phyloP scores from a whole-genome alignment of 2,797 vertebrate species.

The Ambastaia sidthimunki region DNA sequence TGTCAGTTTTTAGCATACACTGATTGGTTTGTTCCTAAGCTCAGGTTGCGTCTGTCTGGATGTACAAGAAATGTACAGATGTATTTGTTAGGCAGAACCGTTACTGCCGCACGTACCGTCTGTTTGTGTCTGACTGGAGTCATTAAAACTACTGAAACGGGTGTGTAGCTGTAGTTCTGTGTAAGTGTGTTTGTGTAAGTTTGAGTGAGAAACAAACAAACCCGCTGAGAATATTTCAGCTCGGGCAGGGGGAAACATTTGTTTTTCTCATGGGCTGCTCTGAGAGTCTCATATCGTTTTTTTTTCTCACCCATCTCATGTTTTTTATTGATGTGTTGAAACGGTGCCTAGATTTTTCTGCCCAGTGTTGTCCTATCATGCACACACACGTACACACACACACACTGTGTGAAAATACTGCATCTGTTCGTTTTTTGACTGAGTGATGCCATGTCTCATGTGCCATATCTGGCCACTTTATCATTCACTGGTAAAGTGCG shows the following conservation, averaged over 20 bases:
- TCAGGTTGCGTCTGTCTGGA: constrained; percentile 11
- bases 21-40: constrained; percentile 4
- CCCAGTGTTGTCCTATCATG: constrained; percentile 16
- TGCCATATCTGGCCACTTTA: constrained; percentile 26
- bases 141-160: constrained; percentile 22
- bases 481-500: constrained; percentile 23
- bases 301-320: background rate
- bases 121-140: constrained; percentile 45
- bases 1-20: background rate
- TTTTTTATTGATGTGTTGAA: constrained; percentile 23
- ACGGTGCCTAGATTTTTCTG: background rate
- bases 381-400: constrained; percentile 7
- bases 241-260: background rate
- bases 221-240: background rate
- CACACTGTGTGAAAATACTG: background rate
- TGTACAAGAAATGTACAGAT: background rate
- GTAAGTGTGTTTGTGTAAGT: constrained; percentile 23
- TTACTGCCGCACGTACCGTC: constrained; percentile 19
- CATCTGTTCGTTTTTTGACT: constrained; percentile 16
- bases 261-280: constrained; percentile 12
- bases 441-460: constrained; percentile 26
- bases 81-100: background rate
- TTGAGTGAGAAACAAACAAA: constrained; percentile 10
- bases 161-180: constrained; percentile 6
- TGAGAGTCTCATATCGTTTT: background rate